These are phyloP conservation scores for Pedionomus torquatus DNA, from an alignment of 2,113 vertebrate species.

Conservation along the genomic window DNA sequence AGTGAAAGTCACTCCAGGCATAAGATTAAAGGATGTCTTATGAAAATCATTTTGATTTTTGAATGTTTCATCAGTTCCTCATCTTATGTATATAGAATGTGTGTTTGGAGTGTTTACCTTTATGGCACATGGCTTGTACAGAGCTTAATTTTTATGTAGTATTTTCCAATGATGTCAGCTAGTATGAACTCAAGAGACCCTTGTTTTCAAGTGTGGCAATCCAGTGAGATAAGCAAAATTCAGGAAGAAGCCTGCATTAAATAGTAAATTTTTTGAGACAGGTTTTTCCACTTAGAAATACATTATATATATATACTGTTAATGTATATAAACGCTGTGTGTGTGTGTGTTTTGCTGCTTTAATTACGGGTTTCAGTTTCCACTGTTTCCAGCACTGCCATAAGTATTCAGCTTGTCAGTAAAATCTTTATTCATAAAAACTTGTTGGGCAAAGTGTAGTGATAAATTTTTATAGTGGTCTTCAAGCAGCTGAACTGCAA, in stretches of 20 bases:
- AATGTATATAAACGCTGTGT: not conserved
- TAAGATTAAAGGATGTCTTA: conserved; percentile 44
- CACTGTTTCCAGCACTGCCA: conserved; percentile 19
- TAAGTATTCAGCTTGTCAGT: conserved; percentile 45
- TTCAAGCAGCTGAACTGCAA: conserved; percentile 57
- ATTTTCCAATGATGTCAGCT: not conserved
- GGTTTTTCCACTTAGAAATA: not conserved
- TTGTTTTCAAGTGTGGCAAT: not conserved
- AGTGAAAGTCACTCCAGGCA: not conserved
- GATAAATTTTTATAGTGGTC: conserved; percentile 37
- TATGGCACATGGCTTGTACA: not conserved
- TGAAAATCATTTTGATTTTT: conserved; percentile 19
- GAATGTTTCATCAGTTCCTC: not conserved
- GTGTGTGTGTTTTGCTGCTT: not conserved
- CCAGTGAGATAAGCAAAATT: not conserved
- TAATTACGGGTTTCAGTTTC: conserved; percentile 39
- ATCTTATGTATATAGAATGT: not conserved
- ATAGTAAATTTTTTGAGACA: not conserved
- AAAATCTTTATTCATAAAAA: conserved; percentile 57
- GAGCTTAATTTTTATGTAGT: not conserved
- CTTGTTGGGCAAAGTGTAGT: not conserved
- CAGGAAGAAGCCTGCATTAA: not conserved
- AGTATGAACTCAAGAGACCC: not conserved
- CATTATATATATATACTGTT: not conserved
- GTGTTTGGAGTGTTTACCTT: not conserved